Percentiles rank a stretch among this genome's conserved stretches.
Conservation (phyloP, 2,888 invertebrate genomes). For the Agrilus biguttatus region DNA sequence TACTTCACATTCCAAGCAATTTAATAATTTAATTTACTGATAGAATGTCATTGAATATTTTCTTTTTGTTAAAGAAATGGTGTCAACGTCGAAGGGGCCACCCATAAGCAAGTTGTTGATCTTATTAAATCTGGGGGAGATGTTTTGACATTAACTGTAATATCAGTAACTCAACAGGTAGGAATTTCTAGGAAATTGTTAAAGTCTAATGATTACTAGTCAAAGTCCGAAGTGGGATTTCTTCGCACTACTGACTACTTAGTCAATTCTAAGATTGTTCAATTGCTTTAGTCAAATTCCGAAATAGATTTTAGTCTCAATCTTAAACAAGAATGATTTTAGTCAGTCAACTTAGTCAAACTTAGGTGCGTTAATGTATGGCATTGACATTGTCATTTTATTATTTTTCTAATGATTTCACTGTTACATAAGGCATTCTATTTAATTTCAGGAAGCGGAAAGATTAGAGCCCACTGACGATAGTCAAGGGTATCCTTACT, state of each 20-base stretch:
- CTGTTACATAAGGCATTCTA: too few relatives aligned
- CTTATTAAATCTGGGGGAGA: slow-evolving; percentile 98
- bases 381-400: too few relatives aligned
- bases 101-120: slow-evolving; percentile 98
- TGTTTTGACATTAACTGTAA: slow-evolving; percentile 87
- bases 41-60: neutral
- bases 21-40: too few relatives aligned
- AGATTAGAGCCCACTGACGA: slow-evolving; percentile 76
- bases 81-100: slow-evolving; percentile 97
- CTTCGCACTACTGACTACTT: too few relatives aligned
- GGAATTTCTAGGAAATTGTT: neutral
- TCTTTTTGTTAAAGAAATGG: slow-evolving; percentile 67
- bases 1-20: too few relatives aligned
- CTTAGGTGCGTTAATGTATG: too few relatives aligned
- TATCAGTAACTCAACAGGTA: slow-evolving; percentile 87
- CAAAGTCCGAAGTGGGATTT: neutral
- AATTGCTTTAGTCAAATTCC: too few relatives aligned
- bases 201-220: too few relatives aligned
- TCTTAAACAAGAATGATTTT: too few relatives aligned
- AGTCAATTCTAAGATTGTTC: too few relatives aligned
- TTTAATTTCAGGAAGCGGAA: slow-evolving; percentile 56
- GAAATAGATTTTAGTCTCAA: too few relatives aligned
- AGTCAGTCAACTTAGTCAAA: too few relatives aligned
- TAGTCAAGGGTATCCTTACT: slow-evolving; percentile 59
- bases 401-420: slow-evolving; percentile 2